These are phyloP conservation scores for Oncorhynchus kisutch DNA, from an alignment of 2,113 vertebrate species.

Conservation along the genomic window DNA sequence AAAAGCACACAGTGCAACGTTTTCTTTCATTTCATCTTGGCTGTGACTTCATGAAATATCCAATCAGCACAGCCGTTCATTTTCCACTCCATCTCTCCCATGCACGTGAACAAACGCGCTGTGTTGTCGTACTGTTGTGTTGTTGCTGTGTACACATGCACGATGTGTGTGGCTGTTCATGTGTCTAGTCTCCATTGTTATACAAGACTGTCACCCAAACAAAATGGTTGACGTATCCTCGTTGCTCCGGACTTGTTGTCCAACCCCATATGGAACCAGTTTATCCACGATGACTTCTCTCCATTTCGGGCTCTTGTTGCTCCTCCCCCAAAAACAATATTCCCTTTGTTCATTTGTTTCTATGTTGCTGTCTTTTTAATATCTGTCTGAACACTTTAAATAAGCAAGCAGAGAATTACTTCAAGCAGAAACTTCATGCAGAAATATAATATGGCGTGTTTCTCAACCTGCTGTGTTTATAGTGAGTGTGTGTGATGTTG, in stretches of 20 bases:
- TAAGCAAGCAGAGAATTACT: neutral
- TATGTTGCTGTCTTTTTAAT: slow-evolving; percentile 34
- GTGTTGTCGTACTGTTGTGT: slow-evolving; percentile 1
- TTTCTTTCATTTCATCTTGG: slow-evolving; percentile 62
- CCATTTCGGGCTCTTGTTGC: slow-evolving; percentile 39
- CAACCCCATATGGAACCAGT: slow-evolving; percentile 75
- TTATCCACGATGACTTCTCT: slow-evolving; percentile 52
- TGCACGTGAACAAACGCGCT: slow-evolving; percentile 60
- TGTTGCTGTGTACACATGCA: slow-evolving; percentile 16
- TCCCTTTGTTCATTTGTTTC: slow-evolving; percentile 71
- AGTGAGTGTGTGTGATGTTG: neutral
- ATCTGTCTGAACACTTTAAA: slow-evolving; percentile 33
- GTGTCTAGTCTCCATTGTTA: slow-evolving; percentile 44
- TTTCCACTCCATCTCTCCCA: slow-evolving; percentile 57
- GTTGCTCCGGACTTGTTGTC: slow-evolving; percentile 47
- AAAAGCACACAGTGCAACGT: slow-evolving; percentile 30
- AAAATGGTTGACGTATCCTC: slow-evolving; percentile 66
- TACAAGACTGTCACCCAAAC: slow-evolving; percentile 62
- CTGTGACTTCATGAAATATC: slow-evolving; percentile 53
- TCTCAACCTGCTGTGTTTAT: slow-evolving; percentile 5
- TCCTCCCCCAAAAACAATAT: slow-evolving; percentile 62
- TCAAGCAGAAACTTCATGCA: neutral
- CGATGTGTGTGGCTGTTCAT: slow-evolving; percentile 18
- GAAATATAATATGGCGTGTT: slow-evolving; percentile 8
- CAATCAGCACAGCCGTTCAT: slow-evolving; percentile 63